Evolutionary conservation across 1,140 invertebrate genomes (phyloP).

Genomic region (Tetragonula clypearis): DNA sequence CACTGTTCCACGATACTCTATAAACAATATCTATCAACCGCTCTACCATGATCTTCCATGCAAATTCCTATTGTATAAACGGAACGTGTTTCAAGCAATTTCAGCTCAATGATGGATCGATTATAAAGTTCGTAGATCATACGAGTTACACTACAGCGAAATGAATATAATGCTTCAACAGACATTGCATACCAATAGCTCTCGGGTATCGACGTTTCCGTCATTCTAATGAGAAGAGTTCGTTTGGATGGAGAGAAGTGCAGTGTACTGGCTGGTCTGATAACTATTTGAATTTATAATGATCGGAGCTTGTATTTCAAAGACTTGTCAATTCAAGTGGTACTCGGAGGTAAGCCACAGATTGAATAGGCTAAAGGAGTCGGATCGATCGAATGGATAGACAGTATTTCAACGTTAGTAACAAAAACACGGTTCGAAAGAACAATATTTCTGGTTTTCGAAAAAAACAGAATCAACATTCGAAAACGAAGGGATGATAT

Average conservation of each 20-base stretch:
- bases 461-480: neutral
- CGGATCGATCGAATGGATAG: conserved; percentile 42
- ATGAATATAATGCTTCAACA: conserved; percentile 53
- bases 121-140: conserved; percentile 37
- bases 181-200: conserved; percentile 48
- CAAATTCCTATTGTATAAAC: neutral
- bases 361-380: conserved; percentile 7
- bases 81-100: neutral
- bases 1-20: too few species aligned
- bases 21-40: neutral
- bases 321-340: conserved; percentile 17
- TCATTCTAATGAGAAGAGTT: conserved; percentile 51
- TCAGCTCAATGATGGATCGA: conserved; percentile 30
- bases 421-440: neutral
- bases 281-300: conserved; percentile 62
- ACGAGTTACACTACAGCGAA: conserved; percentile 50
- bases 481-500: neutral
- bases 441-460: too few species aligned
- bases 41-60: too few species aligned
- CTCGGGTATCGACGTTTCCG: conserved; percentile 59
- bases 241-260: conserved; percentile 42
- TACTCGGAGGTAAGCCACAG: neutral
- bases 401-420: neutral
- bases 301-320: conserved; percentile 7
- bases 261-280: conserved; percentile 33